Conservation (phyloP, 2,888 invertebrate genomes). For the Yponomeuta malinellus region DNA sequence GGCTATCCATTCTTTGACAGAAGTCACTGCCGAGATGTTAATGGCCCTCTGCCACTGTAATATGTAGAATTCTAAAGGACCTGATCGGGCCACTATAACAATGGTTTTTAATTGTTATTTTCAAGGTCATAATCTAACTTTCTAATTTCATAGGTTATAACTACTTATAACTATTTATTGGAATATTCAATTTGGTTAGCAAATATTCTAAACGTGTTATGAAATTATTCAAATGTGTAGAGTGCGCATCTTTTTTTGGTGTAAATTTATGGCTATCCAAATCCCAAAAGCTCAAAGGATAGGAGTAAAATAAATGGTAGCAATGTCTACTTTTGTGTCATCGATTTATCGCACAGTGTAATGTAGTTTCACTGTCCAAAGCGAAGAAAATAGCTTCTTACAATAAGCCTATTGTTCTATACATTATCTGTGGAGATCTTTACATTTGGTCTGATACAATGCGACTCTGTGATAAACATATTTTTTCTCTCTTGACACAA, state of each 20-base stretch:
- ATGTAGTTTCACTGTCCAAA: not conserved
- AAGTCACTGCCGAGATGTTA: too few species aligned
- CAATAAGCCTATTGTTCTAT: not conserved
- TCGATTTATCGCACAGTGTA: not conserved
- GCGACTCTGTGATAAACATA: not conserved
- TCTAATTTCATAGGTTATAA: too few species aligned
- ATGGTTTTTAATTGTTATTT: too few species aligned
- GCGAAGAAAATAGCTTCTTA: not conserved
- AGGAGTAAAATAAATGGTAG: not conserved
- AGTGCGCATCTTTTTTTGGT: not conserved
- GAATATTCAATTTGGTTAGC: too few species aligned
- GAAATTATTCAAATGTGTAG: too few species aligned
- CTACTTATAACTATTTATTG: too few species aligned
- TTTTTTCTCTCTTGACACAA: not conserved
- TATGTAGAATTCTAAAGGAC: too few species aligned
- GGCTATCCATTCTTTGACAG: too few species aligned
- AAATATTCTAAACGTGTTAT: too few species aligned
- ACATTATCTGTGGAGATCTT: not conserved
- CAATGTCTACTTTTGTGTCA: not conserved
- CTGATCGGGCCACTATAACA: too few species aligned
- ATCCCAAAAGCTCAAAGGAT: not conserved
- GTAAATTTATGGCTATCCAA: not conserved
- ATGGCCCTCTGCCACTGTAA: too few species aligned
- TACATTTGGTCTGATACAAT: not conserved
- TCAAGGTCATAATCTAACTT: too few species aligned